Conservation (phyloP, 2,113 vertebrate species). For the Pluvianellus socialis region DNA sequence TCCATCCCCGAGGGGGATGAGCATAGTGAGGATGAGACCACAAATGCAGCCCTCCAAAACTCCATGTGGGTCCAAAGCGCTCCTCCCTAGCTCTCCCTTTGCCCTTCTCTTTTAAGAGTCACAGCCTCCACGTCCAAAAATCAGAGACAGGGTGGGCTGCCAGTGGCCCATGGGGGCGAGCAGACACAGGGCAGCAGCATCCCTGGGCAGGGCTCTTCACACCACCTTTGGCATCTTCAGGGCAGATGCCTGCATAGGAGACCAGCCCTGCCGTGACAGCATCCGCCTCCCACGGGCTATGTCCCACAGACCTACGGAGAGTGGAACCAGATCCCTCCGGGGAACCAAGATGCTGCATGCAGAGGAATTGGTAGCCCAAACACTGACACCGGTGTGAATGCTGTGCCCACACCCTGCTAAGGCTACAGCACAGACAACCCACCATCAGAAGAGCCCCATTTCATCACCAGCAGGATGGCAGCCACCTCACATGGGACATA, state of each 20-base stretch:
- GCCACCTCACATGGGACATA: not conserved
- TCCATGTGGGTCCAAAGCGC: not conserved
- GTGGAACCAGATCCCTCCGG: accelerated
- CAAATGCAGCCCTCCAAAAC: not conserved
- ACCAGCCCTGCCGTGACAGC: not conserved
- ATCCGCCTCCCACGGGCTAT: not conserved
- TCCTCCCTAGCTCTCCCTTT: not conserved
- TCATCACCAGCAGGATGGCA: not conserved
- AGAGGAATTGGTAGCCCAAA: not conserved
- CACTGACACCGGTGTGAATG: not conserved
- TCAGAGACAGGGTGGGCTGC: not conserved
- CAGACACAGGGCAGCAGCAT: not conserved
- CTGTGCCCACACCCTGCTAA: not conserved
- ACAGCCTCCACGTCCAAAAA: not conserved
- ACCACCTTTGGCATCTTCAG: not conserved
- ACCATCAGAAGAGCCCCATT: not conserved
- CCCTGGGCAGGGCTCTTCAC: not conserved
- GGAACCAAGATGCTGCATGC: not conserved
- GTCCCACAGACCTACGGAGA: not conserved
- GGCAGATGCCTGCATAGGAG: not conserved
- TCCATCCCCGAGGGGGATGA: not conserved
- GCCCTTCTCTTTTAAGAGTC: not conserved
- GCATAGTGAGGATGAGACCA: not conserved
- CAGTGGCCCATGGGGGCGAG: accelerated
- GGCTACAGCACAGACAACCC: not conserved